Evolutionary conservation across 35 echinoderm and acorn worm species (phyloP).

Genomic region (Strongylocentrotus purpuratus): DNA sequence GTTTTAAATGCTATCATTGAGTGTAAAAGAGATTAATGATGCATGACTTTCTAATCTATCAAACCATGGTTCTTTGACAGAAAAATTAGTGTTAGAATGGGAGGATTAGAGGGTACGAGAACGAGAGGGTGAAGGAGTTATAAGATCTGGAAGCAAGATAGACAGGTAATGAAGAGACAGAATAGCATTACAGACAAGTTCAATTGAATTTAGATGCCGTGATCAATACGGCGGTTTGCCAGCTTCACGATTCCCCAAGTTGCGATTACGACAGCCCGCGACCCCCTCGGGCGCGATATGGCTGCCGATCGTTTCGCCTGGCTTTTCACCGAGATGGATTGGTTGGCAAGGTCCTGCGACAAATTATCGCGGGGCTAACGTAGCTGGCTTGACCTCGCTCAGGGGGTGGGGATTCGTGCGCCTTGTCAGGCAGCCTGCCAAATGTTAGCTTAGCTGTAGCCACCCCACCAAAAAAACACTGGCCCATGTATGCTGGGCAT

Average conservation of each 20-base stretch:
- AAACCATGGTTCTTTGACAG: not conserved
- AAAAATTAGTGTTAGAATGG: not conserved
- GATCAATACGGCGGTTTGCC: not conserved
- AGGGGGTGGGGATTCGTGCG: not conserved
- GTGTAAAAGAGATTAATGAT: not conserved
- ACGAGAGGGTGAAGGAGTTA: not conserved
- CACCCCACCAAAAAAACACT: not conserved
- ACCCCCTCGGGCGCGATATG: conserved; percentile 23
- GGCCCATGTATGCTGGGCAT: not conserved
- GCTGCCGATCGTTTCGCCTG: not conserved
- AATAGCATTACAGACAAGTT: not conserved
- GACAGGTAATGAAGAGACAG: not conserved
- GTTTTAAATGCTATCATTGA: not conserved
- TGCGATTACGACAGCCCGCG: conserved; percentile 33
- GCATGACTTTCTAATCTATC: not conserved
- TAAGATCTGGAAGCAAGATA: not conserved
- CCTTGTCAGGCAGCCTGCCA: not conserved
- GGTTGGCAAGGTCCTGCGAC: conserved; percentile 10
- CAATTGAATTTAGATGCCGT: conserved; percentile 2
- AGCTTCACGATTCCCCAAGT: conserved; percentile 11
- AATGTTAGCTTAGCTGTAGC: not conserved
- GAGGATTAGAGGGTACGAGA: not conserved
- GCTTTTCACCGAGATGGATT: conserved; percentile 28
- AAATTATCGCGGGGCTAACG: conserved; percentile 24
- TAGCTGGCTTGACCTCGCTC: conserved; percentile 27